Evolutionary conservation across 2,113 vertebrate species (phyloP).

Genomic region (Scopus umbretta): DNA sequence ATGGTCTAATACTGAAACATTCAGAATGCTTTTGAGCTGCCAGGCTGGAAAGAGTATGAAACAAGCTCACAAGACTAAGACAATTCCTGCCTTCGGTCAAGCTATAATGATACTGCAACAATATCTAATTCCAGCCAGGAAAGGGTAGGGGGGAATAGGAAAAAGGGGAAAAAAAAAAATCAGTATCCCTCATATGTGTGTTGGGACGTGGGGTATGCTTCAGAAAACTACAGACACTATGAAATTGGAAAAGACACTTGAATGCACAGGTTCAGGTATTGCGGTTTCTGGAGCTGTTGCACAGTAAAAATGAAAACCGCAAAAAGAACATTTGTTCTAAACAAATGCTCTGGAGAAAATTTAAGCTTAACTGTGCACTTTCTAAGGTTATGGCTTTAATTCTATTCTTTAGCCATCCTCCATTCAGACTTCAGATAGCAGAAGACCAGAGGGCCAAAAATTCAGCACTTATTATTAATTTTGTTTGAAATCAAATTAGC

Average conservation of each 20-base stretch:
- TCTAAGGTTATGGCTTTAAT: background rate
- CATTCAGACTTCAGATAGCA: background rate
- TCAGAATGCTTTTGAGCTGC: background rate
- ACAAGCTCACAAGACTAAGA: background rate
- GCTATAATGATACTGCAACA: background rate
- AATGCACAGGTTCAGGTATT: background rate
- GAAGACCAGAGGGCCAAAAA: background rate
- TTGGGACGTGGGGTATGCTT: background rate
- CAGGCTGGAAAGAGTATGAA: background rate
- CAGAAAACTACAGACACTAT: background rate
- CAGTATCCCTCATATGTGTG: background rate
- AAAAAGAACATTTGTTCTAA: background rate
- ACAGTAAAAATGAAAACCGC: background rate
- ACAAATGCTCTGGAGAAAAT: background rate
- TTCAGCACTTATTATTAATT: background rate
- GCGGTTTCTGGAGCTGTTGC: background rate
- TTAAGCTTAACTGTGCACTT: background rate
- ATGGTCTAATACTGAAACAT: background rate
- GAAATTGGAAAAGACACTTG: background rate
- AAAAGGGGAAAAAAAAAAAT: background rate
- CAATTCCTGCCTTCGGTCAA: background rate
- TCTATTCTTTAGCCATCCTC: background rate
- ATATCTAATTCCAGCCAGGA: background rate
- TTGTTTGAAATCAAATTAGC: background rate
- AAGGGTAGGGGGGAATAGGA: fast-evolving